Evolutionary conservation across 2,797 vertebrate genomes (phyloP), one percentile per base, ranked within the genome.

Genomic region (Artibeus jamaicensis): DNA sequence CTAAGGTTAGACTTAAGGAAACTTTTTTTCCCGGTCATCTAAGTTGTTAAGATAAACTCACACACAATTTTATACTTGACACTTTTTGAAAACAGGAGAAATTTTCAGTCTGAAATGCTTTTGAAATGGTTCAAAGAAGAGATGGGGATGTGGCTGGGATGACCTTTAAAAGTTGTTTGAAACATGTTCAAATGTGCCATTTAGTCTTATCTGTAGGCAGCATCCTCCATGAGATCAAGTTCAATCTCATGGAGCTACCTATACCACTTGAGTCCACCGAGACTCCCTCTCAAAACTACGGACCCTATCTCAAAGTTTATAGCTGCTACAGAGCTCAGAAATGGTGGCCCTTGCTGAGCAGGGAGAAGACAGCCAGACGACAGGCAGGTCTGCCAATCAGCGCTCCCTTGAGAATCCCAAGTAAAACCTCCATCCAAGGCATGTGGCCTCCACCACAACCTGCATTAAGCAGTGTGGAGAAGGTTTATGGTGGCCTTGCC

Each of bases 401-500:
- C 65, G 21, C 37, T 84, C 83, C 46, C 92, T 50, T 24, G 91
- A 94, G 83, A 53, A 55, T 76, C 59, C n/a, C 9, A 3, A 85
- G 74, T 29, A 76, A 81, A 91, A 22, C 59, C 42, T 85, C 34
- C 50, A 57, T 46, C 26, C 65, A 73, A 68, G 55, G 67, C 14
- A 0, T 18, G 11, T 29, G 50, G 73, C 71, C 21, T 71, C 76
- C 42, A 5, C 55, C 71, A 21, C 37, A 77, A 83, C 88, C 70
- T 89, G 65, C 6, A 42, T 6, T 10, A 2, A 26, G 24, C 70
- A 62, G 74, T 26, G n/a, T 62, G 73, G 65, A 89, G 55, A 92
- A 97, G 85, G 89, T 97, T 97, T 97, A 94, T 12, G 34, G 81
- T 21, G 29, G 53, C 68, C 34, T 81, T 84, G 77, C 50, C 92